phyloP scores from a whole-genome alignment of 2,888 invertebrate species.

The Meganola albula region DNA sequence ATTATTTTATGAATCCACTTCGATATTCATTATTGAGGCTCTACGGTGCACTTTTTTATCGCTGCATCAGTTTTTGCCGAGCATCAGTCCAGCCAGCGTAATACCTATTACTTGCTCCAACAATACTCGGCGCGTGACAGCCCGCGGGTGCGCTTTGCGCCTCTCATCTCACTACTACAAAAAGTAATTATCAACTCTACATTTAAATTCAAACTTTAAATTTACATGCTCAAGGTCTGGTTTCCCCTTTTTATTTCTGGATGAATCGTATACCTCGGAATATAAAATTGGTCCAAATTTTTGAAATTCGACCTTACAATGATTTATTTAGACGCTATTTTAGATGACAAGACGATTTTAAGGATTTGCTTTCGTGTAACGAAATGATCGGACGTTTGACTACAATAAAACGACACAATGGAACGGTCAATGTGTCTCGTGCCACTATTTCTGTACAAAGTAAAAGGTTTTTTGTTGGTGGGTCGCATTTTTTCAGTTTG shows the following conservation, averaged over 20 bases:
- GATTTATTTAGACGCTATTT: conserved; percentile 22
- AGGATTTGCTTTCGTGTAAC: conserved; percentile 48
- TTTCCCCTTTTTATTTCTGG: conserved; percentile 6
- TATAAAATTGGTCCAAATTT: conserved; percentile 18
- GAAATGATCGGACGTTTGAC: conserved; percentile 51
- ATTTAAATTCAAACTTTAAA: conserved; percentile 28
- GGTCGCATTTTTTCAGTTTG: conserved; percentile 44
- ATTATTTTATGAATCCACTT: conserved; percentile 28
- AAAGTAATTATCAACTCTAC: conserved; percentile 29
- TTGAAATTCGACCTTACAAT: conserved; percentile 27
- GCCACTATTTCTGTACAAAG: conserved; percentile 58
- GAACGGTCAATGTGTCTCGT: conserved; percentile 68
- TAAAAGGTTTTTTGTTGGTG: conserved; percentile 42
- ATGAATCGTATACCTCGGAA: conserved; percentile 20
- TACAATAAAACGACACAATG: conserved; percentile 60
- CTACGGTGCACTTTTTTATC: conserved; percentile 43
- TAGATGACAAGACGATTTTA: conserved; percentile 12
- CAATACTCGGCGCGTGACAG: conserved; percentile 66
- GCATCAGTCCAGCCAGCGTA: conserved; percentile 14
- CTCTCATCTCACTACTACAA: conserved; percentile 45
- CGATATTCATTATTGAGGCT: conserved; percentile 23
- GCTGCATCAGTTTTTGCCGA: conserved; percentile 46
- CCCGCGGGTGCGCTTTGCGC: conserved; percentile 64
- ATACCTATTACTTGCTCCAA: conserved; percentile 29
- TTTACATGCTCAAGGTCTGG: background rate